Evolutionary conservation across 2,113 vertebrate genomes (phyloP), one percentile per base, ranked within the genome.

Genomic region (Alaudala cheleensis): DNA sequence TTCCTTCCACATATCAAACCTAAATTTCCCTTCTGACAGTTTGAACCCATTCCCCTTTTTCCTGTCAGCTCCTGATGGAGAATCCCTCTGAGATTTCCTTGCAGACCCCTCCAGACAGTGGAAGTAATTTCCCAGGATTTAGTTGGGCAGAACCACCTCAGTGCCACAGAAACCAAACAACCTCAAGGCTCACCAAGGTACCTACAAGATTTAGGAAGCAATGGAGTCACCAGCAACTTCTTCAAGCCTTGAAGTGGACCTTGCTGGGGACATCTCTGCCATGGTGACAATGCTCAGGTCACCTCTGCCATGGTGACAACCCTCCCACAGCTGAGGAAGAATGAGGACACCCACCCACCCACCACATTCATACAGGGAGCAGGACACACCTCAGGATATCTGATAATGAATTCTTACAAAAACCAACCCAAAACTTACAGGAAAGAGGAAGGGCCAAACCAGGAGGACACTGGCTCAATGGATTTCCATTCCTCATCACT

Each of bases 381-480:
- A 39, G 47, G 21, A 49, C 60, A 72, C 44, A 45, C 26, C 67
- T 18, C 44, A 73, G n/a, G 16, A 57, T 0, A 1, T 3, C 26
- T 20, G 24, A 13, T 6, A 25, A 42, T 0, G 11, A 78, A 39
- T 49, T 5, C 8, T 6, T 5, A n/a, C 9, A 51, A 70, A 91
- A 95, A 25, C 1, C 8, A 33, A 73, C 3, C 11, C 69, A 17
- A 58, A 93, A 98, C 99, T 99, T 92, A 99, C 99, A 99, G 76
- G 72, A 99, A 82, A 15, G 99, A 99, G 42, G 98, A 98, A 17
- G 99, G 99, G 2, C 98, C 98, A 74, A 99, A 98, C 99, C 99
- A 99, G 2, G 99, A 98, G 8, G 99, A 99, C 45, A 99, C 69
- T 0, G 99, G 99, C 70, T 99, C 98, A 8, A 99, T 97, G 21